These are phyloP conservation scores for Alaudala cheleensis DNA, from an alignment of 2,113 vertebrate genomes.

Conservation along the genomic window DNA sequence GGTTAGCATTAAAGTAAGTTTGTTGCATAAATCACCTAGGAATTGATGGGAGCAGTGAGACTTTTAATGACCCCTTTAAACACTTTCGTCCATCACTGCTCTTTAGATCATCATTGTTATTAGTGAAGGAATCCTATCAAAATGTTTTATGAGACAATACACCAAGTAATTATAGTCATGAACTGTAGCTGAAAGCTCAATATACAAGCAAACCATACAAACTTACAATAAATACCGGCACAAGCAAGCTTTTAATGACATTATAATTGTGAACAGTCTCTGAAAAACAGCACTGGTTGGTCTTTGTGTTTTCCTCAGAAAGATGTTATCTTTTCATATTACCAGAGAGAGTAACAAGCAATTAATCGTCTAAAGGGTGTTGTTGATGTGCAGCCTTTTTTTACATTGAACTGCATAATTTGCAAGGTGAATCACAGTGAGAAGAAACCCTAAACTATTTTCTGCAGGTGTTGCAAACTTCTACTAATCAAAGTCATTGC, in stretches of 20 bases:
- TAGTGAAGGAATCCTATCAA: not conserved
- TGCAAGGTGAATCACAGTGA: not conserved
- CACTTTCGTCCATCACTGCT: not conserved
- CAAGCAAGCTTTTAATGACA: not conserved
- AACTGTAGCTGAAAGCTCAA: not conserved
- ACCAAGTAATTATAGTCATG: not conserved
- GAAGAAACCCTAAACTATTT: not conserved
- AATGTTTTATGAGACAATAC: not conserved
- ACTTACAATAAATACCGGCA: not conserved
- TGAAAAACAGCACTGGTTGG: not conserved
- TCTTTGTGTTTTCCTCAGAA: not conserved
- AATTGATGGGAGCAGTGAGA: not conserved
- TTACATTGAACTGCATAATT: not conserved
- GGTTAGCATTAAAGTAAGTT: slow-evolving; percentile 5
- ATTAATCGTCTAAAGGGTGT: not conserved
- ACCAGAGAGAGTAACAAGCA: not conserved
- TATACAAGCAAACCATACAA: not conserved
- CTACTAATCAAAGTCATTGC: not conserved
- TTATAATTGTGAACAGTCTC: not conserved
- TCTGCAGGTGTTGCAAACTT: not conserved
- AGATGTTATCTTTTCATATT: not conserved
- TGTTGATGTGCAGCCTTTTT: not conserved
- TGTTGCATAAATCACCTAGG: not conserved
- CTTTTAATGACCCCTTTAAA: not conserved
- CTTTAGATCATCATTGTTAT: not conserved